Evolutionary conservation across 2,113 vertebrate species (phyloP), one percentile per base, ranked within the genome.

Genomic region (Orientallactaga bullata): DNA sequence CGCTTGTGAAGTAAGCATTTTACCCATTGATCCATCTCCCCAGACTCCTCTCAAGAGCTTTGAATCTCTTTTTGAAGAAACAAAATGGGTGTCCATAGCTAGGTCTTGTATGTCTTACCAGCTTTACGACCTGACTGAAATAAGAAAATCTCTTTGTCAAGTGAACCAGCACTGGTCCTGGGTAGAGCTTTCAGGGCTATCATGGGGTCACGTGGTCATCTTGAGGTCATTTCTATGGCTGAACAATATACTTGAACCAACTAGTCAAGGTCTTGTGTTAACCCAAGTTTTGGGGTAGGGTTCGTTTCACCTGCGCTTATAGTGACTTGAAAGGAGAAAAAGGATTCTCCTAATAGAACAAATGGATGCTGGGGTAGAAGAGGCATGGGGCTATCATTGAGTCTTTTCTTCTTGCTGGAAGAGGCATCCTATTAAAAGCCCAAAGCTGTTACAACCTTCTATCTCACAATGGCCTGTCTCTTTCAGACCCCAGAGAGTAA

Each of bases 371-470:
- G 11, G 16, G 16, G 37, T 55, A 61, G 8, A 21, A 69, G 37
- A 91, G 24, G 55, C n/a, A 5, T 42, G n/a, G 73, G 32, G 20
- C 20, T 28, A 7, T 32, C 55, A 7, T 58, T 76, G 37, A 63
- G 7, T 8, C n/a, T 20, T 47, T 69, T 68, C 61, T 93, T 78
- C 18, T 87, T 72, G 35, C 32, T 85, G 4, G 8, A 94, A 77
- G n/a, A 92, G 69, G 80, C 35, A 74, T 63, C 63, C 47, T 91
- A 15, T 88, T 93, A 85, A 89, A 78, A 90, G 73, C 66, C 28
- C 32, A 7, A 20, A 35, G 32, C 10, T 55, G 2, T 69, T 77
- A 47, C 21, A 37, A 88, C 1, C 42, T 55, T 42, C 76, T 35
- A 21, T 63, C 71, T 35, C 2, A 4, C 51, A 88, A 17, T 61